Base-by-base conservation (phyloP, 2,797 vertebrate genomes). In the Malurus leucopterus region DNA sequence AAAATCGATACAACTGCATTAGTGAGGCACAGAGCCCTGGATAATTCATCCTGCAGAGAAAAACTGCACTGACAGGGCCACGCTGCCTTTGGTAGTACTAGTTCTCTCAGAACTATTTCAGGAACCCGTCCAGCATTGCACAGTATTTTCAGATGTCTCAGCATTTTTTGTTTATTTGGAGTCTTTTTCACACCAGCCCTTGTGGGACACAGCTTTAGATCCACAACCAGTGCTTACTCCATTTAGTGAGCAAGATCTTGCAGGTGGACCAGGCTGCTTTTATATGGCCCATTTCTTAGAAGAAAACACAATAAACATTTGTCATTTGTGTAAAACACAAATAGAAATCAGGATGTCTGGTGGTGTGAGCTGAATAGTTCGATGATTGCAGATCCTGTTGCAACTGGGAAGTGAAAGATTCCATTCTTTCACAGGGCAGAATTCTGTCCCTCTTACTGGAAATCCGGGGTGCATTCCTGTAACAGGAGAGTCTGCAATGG, bases 21-120 rank as follows among this genome's bases (percentile, higher is more conserved):
- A 86, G 68, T 30, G 57, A 88, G 74, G 55, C 80, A 55, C 64
- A 27, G 71, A 34, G 74, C 68, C 68, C 72, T 73, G 61, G 84
- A 46, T 73, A 86, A 73, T 75, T 91, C 81, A 86, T 90, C 57
- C 88, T 88, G 71, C 68, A 73, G 72, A 63, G 74, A 27, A 74
- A 40, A 86, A 38, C 26, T 63, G 55, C 38, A 2, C 83, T 69
- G 74, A 34, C 61, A 49, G 29, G 59, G 20, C 74, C 20, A 0
- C 70, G 7, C 29, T 78, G 74, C 68, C 54, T 62, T 78, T 72
- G 30, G 54, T 63, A 15, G 47, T 83, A 30, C 75, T 63, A 8
- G 59, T 59, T 82, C 41, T 6, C 77, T 43, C n/a, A 17, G 17
- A 78, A 55, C 74, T 73, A 3, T 63, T 84, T 82, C 44, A 46